Conservation (phyloP, 2,797 vertebrate genomes). For the Tokudaia muenninki region DNA sequence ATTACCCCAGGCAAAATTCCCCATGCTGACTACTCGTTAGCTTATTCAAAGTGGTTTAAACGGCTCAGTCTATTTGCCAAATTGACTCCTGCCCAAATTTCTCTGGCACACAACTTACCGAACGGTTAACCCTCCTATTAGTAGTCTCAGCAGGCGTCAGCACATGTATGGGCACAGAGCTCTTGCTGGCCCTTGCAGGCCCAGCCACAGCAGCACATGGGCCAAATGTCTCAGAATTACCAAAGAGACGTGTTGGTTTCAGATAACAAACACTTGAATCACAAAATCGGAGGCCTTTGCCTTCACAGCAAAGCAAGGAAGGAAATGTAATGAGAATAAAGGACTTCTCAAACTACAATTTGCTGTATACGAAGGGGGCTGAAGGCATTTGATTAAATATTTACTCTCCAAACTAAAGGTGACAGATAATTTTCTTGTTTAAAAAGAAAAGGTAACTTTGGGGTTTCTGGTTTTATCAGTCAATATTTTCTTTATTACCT, state of each 20-base stretch:
- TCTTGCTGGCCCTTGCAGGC: slow-evolving; percentile 11
- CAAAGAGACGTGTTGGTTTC: not conserved
- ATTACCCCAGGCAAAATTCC: slow-evolving; percentile 52
- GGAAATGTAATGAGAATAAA: slow-evolving; percentile 33
- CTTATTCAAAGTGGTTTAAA: slow-evolving; percentile 76
- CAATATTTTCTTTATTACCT: slow-evolving; percentile 8
- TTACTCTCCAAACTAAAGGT: not conserved
- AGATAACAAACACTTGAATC: slow-evolving; percentile 48
- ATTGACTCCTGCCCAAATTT: slow-evolving; percentile 77
- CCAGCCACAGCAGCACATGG: not conserved
- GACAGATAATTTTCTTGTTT: slow-evolving; percentile 50
- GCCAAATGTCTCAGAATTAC: slow-evolving; percentile 67
- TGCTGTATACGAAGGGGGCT: slow-evolving; percentile 11
- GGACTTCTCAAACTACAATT: slow-evolving; percentile 45
- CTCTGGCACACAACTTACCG: slow-evolving; percentile 73
- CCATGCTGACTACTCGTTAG: slow-evolving; percentile 68
- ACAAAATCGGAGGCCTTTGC: slow-evolving; percentile 29
- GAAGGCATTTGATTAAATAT: slow-evolving; percentile 42
- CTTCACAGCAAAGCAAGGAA: slow-evolving; percentile 48
- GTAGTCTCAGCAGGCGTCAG: slow-evolving; percentile 68
- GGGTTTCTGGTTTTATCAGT: slow-evolving; percentile 17
- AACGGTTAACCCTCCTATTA: slow-evolving; percentile 74
- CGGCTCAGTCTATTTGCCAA: slow-evolving; percentile 69
- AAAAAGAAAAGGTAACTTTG: slow-evolving; percentile 17
- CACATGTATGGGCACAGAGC: not conserved